Conservation (phyloP, 53 echinoderm and acorn worm genomes). For the Arbacia lixula region DNA sequence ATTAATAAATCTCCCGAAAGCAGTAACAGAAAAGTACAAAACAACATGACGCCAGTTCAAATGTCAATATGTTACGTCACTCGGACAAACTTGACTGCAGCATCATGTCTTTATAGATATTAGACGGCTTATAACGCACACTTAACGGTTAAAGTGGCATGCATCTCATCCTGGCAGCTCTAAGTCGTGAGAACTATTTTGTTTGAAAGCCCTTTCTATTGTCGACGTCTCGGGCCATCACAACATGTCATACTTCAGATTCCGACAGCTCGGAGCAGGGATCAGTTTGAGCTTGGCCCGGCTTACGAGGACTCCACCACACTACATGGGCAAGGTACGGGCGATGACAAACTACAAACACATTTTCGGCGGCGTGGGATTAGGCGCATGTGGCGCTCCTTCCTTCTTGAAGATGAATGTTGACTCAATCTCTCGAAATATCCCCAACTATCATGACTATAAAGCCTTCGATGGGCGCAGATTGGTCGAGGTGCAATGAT, state of each 20-base stretch:
- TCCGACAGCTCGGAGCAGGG: background rate
- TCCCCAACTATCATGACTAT: background rate
- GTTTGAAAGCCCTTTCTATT: no score
- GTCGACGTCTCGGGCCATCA: no score
- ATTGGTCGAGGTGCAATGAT: constrained; percentile 21
- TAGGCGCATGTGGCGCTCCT: background rate
- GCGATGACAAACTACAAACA: constrained; percentile 39
- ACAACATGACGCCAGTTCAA: no score
- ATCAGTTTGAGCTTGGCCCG: background rate
- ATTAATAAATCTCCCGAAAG: no score
- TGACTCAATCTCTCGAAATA: constrained; percentile 38
- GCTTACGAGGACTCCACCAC: background rate
- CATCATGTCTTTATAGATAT: no score
- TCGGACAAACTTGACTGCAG: no score
- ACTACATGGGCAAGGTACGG: background rate
- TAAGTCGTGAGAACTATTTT: no score
- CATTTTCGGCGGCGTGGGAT: constrained; percentile 10
- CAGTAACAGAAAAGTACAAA: no score
- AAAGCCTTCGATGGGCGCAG: constrained; percentile 13
- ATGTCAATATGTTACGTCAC: no score
- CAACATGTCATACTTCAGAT: background rate
- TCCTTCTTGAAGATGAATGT: constrained; percentile 5
- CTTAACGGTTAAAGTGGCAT: no score
- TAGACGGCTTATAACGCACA: no score
- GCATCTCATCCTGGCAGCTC: no score